phyloP scores from a whole-genome alignment of 2,113 vertebrate genomes.

The Eonycteris spelaea region DNA sequence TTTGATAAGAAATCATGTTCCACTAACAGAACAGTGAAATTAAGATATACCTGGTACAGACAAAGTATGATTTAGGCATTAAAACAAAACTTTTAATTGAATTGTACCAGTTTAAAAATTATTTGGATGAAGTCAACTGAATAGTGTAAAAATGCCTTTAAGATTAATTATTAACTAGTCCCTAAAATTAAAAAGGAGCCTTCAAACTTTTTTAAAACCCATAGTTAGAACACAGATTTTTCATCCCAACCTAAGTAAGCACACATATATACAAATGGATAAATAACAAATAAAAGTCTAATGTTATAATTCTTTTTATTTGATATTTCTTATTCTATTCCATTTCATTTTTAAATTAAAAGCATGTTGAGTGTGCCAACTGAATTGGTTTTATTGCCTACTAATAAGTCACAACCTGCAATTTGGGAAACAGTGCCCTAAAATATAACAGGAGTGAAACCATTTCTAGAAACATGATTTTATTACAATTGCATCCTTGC shows the following conservation, averaged over 20 bases:
- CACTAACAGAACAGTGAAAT: constrained; percentile 20
- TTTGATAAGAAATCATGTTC: constrained; percentile 5
- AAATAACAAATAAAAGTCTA: not conserved
- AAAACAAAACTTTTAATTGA: not conserved
- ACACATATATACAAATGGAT: not conserved
- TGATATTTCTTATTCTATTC: not conserved
- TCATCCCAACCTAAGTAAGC: not conserved
- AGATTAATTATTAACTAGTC: not conserved
- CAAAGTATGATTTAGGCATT: not conserved
- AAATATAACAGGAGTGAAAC: not conserved
- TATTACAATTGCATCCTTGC: not conserved
- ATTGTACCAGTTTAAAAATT: not conserved
- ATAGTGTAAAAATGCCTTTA: not conserved
- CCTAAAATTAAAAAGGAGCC: not conserved
- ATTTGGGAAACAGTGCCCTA: not conserved
- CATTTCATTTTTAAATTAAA: not conserved
- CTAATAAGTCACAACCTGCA: not conserved
- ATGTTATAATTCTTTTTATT: not conserved
- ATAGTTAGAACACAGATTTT: not conserved
- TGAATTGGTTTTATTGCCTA: not conserved
- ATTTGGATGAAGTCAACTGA: not conserved
- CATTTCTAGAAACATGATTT: constrained; percentile 47
- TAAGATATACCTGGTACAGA: not conserved
- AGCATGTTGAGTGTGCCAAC: not conserved
- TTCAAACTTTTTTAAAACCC: not conserved